These are phyloP conservation scores for Choristoneura rosaceana DNA, from an alignment of 2,888 invertebrate species.

Conservation along the genomic window DNA sequence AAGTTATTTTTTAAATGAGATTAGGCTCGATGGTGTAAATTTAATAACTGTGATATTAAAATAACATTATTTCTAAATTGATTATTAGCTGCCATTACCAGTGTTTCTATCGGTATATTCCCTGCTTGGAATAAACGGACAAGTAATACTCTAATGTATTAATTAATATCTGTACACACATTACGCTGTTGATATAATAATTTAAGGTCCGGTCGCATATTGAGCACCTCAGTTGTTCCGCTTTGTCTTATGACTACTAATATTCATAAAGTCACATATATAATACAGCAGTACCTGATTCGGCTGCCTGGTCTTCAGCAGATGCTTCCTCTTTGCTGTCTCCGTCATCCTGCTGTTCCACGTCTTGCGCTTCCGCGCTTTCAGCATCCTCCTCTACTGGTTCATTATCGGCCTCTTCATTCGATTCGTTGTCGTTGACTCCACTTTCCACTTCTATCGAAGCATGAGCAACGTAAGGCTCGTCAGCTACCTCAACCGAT, in stretches of 20 bases:
- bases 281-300: slow-evolving; percentile 63
- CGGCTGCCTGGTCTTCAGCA: slow-evolving; percentile 79
- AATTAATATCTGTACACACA: too few relatives aligned
- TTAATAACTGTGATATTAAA: too few relatives aligned
- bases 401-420: slow-evolving; percentile 67
- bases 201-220: too few relatives aligned
- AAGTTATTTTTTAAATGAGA: too few relatives aligned
- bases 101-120: too few relatives aligned
- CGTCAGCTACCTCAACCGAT: slow-evolving; percentile 79
- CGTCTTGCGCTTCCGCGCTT: slow-evolving; percentile 63
- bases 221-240: not conserved
- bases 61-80: too few relatives aligned
- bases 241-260: not conserved
- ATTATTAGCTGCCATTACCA: too few relatives aligned
- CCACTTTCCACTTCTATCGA: slow-evolving; percentile 75
- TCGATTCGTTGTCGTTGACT: slow-evolving; percentile 68
- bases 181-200: too few relatives aligned
- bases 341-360: slow-evolving; percentile 49
- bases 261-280: not conserved
- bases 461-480: slow-evolving; percentile 77
- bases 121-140: too few relatives aligned
- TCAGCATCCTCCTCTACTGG: slow-evolving; percentile 61
- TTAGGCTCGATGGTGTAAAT: too few relatives aligned
- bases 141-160: too few relatives aligned
- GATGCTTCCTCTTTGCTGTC: slow-evolving; percentile 75